Evolutionary conservation across 2,888 invertebrate genomes (phyloP).

Genomic region (Pristionchus maxplancki): DNA sequence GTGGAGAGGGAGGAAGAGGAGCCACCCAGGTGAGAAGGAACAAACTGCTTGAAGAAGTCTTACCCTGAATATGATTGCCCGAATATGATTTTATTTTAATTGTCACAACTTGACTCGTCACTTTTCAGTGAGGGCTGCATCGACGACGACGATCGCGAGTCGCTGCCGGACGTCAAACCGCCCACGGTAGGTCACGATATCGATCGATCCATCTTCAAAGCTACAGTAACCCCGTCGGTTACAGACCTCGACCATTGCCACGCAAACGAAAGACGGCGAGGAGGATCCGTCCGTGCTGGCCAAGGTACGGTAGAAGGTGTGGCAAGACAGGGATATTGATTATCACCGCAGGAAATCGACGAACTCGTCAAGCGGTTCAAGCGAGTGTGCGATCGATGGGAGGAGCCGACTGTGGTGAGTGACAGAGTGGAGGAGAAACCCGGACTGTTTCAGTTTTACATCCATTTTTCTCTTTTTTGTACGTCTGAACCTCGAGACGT

Average conservation of each 20-base stretch:
- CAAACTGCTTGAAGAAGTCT: not conserved
- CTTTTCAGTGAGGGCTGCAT: not conserved
- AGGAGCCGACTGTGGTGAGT: conserved; percentile 10
- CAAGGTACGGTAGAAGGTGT: not conserved
- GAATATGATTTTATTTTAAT: too few relatives aligned
- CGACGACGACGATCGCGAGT: not conserved
- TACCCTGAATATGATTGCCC: too few relatives aligned
- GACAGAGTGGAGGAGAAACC: not conserved
- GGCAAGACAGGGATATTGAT: not conserved
- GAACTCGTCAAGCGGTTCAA: not conserved
- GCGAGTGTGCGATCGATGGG: conserved; percentile 16
- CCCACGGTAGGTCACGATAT: not conserved
- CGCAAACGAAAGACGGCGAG: not conserved
- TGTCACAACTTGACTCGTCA: too few relatives aligned
- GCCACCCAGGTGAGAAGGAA: not conserved
- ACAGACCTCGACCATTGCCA: not conserved
- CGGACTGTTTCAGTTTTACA: too few relatives aligned
- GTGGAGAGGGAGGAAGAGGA: conserved; percentile 5
- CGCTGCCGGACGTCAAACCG: not conserved
- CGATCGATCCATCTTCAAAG: not conserved
- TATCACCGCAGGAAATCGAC: not conserved
- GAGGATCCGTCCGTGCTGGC: not conserved
- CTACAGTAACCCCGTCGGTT: not conserved
- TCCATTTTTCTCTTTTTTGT: too few relatives aligned
- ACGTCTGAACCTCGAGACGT: too few relatives aligned